Percentiles rank a stretch among this genome's conserved stretches.
phyloP scores from a whole-genome alignment of 1,140 invertebrate species.

The Bactericera cockerelli region DNA sequence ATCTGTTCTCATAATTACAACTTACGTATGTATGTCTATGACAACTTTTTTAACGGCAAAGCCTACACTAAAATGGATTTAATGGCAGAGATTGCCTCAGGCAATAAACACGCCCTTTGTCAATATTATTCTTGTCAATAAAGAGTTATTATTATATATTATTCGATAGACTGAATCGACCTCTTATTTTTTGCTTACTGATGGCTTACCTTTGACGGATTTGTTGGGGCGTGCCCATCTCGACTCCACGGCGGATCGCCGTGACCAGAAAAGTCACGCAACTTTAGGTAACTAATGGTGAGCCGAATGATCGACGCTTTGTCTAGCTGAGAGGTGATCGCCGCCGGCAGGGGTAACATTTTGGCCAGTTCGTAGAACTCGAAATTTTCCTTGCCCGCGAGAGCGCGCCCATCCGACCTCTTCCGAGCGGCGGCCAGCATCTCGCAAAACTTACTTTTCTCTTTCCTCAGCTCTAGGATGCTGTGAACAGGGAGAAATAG shows the following conservation, averaged over 20 bases:
- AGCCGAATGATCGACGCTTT: constrained; percentile 97
- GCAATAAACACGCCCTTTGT: too few species aligned
- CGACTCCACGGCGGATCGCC: constrained; percentile 88
- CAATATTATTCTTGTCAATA: too few species aligned
- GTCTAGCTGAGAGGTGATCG: constrained; percentile 94
- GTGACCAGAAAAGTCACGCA: constrained; percentile 85
- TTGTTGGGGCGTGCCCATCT: constrained; percentile 50
- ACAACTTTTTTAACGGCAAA: too few species aligned
- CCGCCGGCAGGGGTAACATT: constrained; percentile 87
- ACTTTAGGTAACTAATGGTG: constrained; percentile 92
- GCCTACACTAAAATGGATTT: too few species aligned
- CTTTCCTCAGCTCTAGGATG: constrained; percentile 89
- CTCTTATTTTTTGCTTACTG: too few species aligned
- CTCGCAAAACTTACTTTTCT: constrained; percentile 89
- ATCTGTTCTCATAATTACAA: too few species aligned
- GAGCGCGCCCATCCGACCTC: too few species aligned
- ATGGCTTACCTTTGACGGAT: constrained; percentile 70
- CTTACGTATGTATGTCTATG: too few species aligned
- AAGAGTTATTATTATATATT: too few species aligned
- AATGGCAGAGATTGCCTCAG: too few species aligned
- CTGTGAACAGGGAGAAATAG: constrained; percentile 42
- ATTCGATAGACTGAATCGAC: too few species aligned
- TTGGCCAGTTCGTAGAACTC: constrained; percentile 98
- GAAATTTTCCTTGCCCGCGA: constrained; percentile 97
- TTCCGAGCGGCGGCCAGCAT: constrained; percentile 92